Conservation (phyloP, 2,113 vertebrate species). For the Anseranas semipalmata region DNA sequence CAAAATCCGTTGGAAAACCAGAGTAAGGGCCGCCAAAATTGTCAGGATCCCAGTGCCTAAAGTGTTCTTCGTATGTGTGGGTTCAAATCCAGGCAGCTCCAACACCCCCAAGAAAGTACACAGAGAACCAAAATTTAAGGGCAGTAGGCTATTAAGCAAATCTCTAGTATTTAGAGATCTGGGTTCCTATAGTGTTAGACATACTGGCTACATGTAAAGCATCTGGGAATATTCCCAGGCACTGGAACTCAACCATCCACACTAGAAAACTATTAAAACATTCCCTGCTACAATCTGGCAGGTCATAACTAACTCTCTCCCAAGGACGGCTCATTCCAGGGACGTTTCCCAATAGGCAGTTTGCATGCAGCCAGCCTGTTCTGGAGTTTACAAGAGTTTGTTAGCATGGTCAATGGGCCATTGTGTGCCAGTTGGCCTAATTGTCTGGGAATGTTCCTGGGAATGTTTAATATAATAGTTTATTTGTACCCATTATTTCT, state of each 20-base stretch:
- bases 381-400: constrained; percentile 11
- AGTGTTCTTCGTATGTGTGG: neutral
- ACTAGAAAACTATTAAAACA: constrained; percentile 26
- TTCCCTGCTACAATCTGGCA: constrained; percentile 29
- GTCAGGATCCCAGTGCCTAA: neutral
- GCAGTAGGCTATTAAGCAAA: neutral
- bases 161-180: neutral
- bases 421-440: constrained; percentile 33
- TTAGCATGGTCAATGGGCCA: constrained; percentile 21
- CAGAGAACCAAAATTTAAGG: neutral
- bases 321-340: constrained; percentile 27
- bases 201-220: neutral
- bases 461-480: constrained; percentile 26
- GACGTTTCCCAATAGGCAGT: neutral
- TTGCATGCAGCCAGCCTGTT: neutral
- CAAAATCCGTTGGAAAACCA: neutral
- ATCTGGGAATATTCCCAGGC: constrained; percentile 33
- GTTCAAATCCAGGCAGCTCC: neutral
- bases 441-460: constrained; percentile 45
- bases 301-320: constrained; percentile 1
- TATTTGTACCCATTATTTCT: constrained; percentile 13
- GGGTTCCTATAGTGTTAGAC: neutral
- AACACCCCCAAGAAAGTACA: neutral
- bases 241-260: neutral
- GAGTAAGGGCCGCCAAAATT: neutral